A percentile compares a stretch with the other conserved stretches of the same genome.
These are phyloP conservation scores for Zeuzera pyrina DNA, from an alignment of 2,888 invertebrate species.

Conservation along the genomic window DNA sequence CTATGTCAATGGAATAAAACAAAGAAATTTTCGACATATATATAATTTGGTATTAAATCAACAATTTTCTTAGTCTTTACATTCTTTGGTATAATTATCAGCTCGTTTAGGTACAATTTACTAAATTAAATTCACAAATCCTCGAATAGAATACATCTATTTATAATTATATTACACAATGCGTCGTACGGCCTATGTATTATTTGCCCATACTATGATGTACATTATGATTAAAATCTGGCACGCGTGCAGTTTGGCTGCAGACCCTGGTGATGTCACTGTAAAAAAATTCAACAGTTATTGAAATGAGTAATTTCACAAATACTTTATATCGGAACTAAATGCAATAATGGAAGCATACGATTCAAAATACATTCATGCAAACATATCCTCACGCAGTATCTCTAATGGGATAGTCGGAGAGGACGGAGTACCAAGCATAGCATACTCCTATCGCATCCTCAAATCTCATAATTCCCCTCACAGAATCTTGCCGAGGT, in stretches of 20 bases:
- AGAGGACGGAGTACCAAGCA: too few relatives aligned
- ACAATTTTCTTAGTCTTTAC: slow-evolving; percentile 68
- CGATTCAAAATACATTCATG: too few relatives aligned
- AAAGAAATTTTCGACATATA: slow-evolving; percentile 39
- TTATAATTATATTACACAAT: not conserved
- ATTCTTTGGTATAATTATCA: slow-evolving; percentile 66
- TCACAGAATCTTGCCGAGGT: too few relatives aligned
- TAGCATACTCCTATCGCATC: too few relatives aligned
- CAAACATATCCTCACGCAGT: too few relatives aligned
- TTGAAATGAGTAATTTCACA: too few relatives aligned
- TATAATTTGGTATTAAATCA: slow-evolving; percentile 73
- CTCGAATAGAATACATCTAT: slow-evolving; percentile 28
- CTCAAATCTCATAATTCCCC: too few relatives aligned
- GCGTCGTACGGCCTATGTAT: slow-evolving; percentile 33
- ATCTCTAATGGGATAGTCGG: too few relatives aligned
- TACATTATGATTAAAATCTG: slow-evolving; percentile 48
- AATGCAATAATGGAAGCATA: too few relatives aligned
- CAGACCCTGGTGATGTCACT: slow-evolving; percentile 65
- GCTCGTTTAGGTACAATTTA: slow-evolving; percentile 55
- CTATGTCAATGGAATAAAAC: not conserved
- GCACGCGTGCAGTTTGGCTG: slow-evolving; percentile 45
- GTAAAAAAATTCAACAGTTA: slow-evolving; percentile 26
- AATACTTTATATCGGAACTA: too few relatives aligned
- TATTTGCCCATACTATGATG: slow-evolving; percentile 51
- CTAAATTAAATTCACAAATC: slow-evolving; percentile 52